These are phyloP conservation scores for Dynastes grantii DNA, from an alignment of 2,888 invertebrate species.

Conservation along the genomic window DNA sequence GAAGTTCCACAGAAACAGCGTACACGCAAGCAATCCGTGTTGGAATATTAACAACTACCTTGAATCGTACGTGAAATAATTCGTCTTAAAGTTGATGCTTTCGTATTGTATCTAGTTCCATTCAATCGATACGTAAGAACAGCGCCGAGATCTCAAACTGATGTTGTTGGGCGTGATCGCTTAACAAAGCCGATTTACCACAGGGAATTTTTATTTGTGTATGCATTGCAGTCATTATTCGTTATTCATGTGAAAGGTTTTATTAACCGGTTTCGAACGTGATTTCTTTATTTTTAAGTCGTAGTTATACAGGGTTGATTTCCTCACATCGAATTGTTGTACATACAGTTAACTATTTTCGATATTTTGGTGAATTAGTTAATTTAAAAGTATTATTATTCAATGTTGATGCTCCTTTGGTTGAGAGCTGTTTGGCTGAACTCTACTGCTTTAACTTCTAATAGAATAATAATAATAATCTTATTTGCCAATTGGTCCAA, in stretches of 20 bases:
- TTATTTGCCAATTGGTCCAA: too few species aligned
- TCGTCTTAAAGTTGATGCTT: slow-evolving; percentile 25
- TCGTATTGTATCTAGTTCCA: slow-evolving; percentile 14
- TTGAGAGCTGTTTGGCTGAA: too few species aligned
- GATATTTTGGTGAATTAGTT: too few species aligned
- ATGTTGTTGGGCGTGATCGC: slow-evolving; percentile 24
- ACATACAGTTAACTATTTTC: too few species aligned
- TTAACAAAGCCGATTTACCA: slow-evolving; percentile 34
- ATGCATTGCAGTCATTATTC: slow-evolving; percentile 30
- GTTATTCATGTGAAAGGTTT: slow-evolving; percentile 42
- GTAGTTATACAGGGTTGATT: slow-evolving; percentile 4
- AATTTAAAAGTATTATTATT: too few species aligned
- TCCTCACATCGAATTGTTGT: neutral
- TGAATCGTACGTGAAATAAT: slow-evolving; percentile 37
- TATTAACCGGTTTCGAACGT: slow-evolving; percentile 45
- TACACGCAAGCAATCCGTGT: neutral
- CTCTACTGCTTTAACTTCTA: too few species aligned
- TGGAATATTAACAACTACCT: slow-evolving; percentile 45
- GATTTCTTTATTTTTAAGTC: slow-evolving; percentile 17
- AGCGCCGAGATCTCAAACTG: slow-evolving; percentile 5
- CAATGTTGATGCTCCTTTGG: too few species aligned
- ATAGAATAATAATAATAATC: too few species aligned
- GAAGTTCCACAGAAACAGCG: slow-evolving; percentile 15
- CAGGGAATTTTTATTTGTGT: slow-evolving; percentile 38
- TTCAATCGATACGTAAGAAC: slow-evolving; percentile 32